Evolutionary conservation across 2,888 invertebrate species (phyloP).

Genomic region (Peribatodes rhomboidaria): DNA sequence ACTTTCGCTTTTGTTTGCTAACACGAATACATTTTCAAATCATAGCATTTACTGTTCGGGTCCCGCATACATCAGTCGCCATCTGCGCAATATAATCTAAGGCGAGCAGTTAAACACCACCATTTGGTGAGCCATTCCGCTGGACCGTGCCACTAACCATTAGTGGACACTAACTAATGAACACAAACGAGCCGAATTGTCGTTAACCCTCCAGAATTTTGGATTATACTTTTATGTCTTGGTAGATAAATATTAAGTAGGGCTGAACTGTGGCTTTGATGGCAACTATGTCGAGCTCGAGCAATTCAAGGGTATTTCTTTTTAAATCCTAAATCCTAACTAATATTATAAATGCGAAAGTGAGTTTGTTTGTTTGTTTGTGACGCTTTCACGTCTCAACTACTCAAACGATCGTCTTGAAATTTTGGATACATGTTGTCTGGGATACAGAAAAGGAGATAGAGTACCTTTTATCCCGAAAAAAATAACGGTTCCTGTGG

Average conservation of each 20-base stretch:
- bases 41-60: conserved; percentile 2
- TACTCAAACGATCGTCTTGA: too few relatives aligned
- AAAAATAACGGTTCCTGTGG: too few relatives aligned
- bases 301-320: too few relatives aligned
- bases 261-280: conserved; percentile 26
- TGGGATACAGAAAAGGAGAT: too few relatives aligned
- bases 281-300: too few relatives aligned
- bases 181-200: conserved; percentile 70
- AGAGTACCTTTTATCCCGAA: too few relatives aligned
- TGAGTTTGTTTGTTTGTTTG: too few relatives aligned
- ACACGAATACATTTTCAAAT: not conserved
- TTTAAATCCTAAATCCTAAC: too few relatives aligned
- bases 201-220: conserved; percentile 46
- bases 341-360: too few relatives aligned
- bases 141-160: conserved; percentile 72
- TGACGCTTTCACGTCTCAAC: too few relatives aligned
- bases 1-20: not conserved
- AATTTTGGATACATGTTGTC: too few relatives aligned
- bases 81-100: conserved; percentile 43
- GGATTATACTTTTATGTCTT: conserved; percentile 51
- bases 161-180: conserved; percentile 79
- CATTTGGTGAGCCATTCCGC: conserved; percentile 68
- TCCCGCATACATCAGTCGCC: conserved; percentile 28
- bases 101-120: conserved; percentile 66
- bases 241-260: conserved; percentile 41